Evolutionary conservation across 2,113 vertebrate genomes (phyloP).

Genomic region (Callocephalon fimbriatum): DNA sequence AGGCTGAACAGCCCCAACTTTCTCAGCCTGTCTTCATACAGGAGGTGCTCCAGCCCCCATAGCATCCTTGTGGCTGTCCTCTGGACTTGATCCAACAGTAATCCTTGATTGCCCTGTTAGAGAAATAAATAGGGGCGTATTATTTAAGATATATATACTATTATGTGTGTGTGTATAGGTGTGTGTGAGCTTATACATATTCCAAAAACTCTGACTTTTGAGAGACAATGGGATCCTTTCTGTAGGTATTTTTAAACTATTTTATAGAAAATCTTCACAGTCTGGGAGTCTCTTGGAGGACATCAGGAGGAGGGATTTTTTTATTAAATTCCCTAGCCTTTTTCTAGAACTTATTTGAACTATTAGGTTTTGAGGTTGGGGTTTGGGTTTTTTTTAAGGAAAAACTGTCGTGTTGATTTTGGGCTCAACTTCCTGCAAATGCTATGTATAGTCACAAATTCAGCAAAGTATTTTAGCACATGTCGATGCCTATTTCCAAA

Average conservation of each 20-base stretch:
- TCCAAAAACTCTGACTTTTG: background rate
- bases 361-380: background rate
- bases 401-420: background rate
- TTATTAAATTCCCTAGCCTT: background rate
- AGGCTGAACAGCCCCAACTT: background rate
- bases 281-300: background rate
- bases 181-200: no score
- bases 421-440: background rate
- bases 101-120: background rate
- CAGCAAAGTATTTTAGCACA: background rate
- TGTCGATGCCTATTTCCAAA: background rate
- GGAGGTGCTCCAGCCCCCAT: background rate
- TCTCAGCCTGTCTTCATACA: background rate
- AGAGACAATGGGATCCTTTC: background rate
- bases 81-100: background rate
- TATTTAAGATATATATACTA: background rate
- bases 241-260: background rate
- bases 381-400: background rate
- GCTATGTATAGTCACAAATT: background rate
- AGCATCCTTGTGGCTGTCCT: background rate
- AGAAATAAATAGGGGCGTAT: background rate
- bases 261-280: background rate
- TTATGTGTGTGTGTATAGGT: no score
- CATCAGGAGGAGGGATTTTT: background rate
- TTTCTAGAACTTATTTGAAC: background rate